These are phyloP conservation scores for Oceanodroma tethys DNA, from an alignment of 2,113 vertebrate species.

Conservation along the genomic window DNA sequence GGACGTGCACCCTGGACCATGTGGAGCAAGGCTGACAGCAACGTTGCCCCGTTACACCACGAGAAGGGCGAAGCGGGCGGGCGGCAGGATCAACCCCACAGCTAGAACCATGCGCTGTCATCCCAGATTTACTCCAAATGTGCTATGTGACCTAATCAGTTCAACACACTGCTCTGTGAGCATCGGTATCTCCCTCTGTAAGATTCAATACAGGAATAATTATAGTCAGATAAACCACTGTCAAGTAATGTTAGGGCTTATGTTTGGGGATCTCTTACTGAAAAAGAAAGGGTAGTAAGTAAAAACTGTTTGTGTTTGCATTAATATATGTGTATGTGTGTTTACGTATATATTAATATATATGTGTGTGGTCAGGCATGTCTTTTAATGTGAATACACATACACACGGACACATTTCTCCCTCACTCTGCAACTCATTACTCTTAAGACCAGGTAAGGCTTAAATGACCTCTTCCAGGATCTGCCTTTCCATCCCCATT, in stretches of 20 bases:
- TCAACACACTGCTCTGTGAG: background rate
- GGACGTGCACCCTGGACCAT: accelerated
- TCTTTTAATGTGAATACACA: background rate
- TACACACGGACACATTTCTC: background rate
- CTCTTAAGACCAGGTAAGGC: constrained; percentile 56
- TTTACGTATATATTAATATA: background rate
- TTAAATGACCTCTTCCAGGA: constrained; percentile 13
- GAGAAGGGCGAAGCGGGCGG: accelerated
- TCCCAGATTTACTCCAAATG: background rate
- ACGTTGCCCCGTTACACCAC: accelerated
- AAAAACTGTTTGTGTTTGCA: background rate
- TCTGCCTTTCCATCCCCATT: background rate
- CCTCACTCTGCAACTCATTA: background rate
- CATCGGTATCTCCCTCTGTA: background rate
- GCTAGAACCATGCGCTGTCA: accelerated
- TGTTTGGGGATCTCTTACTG: background rate
- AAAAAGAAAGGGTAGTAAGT: background rate
- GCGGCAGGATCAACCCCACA: too few species aligned
- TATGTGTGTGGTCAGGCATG: background rate
- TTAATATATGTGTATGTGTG: background rate
- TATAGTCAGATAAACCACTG: background rate
- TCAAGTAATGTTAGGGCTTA: background rate
- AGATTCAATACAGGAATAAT: background rate
- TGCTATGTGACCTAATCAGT: background rate
- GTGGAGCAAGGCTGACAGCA: too few species aligned